These are phyloP conservation scores for Phanerotoma sp. DNA, from an alignment of 2,888 invertebrate species.

Conservation along the genomic window DNA sequence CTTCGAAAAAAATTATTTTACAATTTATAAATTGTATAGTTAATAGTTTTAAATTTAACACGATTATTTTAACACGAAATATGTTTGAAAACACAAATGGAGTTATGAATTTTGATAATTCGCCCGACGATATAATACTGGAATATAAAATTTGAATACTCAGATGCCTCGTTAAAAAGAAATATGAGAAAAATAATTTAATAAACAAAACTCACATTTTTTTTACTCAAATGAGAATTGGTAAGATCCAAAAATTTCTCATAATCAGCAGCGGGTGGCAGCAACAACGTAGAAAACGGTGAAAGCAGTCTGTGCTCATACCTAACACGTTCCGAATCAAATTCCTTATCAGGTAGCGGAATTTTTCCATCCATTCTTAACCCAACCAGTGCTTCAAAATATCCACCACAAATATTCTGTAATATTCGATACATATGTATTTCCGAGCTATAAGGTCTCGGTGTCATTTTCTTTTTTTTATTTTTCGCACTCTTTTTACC, in stretches of 20 bases:
- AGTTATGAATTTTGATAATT: too few relatives aligned
- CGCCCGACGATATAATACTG: too few relatives aligned
- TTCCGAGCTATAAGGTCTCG: constrained; percentile 77
- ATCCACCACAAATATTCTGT: constrained; percentile 93
- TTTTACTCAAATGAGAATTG: constrained; percentile 47
- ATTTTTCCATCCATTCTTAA: constrained; percentile 87
- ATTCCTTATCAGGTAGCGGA: constrained; percentile 79
- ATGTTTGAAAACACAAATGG: too few relatives aligned
- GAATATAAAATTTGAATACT: too few relatives aligned
- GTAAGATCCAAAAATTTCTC: constrained; percentile 86
- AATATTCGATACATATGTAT: constrained; percentile 87
- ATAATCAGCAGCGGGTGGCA: constrained; percentile 91
- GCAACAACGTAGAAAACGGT: constrained; percentile 81
- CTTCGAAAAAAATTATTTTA: too few relatives aligned
- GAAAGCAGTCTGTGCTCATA: constrained; percentile 88
- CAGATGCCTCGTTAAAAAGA: too few relatives aligned
- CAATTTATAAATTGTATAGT: too few relatives aligned
- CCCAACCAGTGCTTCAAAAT: constrained; percentile 82
- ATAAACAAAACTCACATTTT: constrained; percentile 44
- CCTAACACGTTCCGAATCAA: constrained; percentile 91
- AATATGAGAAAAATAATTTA: too few relatives aligned
- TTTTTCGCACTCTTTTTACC: constrained; percentile 61
- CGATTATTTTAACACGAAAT: too few relatives aligned
- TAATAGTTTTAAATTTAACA: too few relatives aligned
- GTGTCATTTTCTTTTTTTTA: constrained; percentile 69